Evolutionary conservation across 2,888 invertebrate species (phyloP), one percentile per base, ranked within the genome.

Genomic region (Drosophila formosana): DNA sequence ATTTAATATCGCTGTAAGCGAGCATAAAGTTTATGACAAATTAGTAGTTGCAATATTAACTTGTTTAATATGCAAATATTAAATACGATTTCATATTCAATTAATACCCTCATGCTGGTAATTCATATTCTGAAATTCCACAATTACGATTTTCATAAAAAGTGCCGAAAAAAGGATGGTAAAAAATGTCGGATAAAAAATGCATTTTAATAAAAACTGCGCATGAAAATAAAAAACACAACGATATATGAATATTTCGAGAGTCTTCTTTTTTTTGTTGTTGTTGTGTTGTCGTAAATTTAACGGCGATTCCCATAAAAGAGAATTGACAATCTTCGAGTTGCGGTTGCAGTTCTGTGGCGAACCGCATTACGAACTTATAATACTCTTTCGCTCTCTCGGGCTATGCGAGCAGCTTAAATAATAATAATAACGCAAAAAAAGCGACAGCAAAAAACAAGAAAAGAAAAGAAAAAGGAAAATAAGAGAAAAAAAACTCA

Each of bases 401-500:
- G 32, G 6, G 28, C 45, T 43, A 25, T 50, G 45, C 55, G 53
- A 57, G 73, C 62, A 61, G 73, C 61, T 66, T 41, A 63, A 73
- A 63, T 60, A 77, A 74, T 53, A 77, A 63, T 43, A 61, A 65
- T 43, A 67, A 65, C 51, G 18, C 18, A 18, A 39, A 47, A 18
- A 56, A n/a, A 30, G 34, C 18, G 2, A 49, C 25, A 73, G 34
- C 18, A 37, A 55, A 43, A 32, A 45, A 37, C 45, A 32, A 37
- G 30, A 52, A 51, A 45, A 41, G 43, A 43, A 66, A 53, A 66
- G 39, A 56, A 68, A 43, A n/a, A 37, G 50, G 30, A 52, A 25
- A 65, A 37, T 34, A n/a, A 51, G 23, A 56, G 18, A 46, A 28
- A 78, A 61, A 80, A 71, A 85, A 82, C 67, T 85, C 64, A 80